phyloP scores from a whole-genome alignment of 2,888 invertebrate genomes.

The Nemotelus pantherinus region DNA sequence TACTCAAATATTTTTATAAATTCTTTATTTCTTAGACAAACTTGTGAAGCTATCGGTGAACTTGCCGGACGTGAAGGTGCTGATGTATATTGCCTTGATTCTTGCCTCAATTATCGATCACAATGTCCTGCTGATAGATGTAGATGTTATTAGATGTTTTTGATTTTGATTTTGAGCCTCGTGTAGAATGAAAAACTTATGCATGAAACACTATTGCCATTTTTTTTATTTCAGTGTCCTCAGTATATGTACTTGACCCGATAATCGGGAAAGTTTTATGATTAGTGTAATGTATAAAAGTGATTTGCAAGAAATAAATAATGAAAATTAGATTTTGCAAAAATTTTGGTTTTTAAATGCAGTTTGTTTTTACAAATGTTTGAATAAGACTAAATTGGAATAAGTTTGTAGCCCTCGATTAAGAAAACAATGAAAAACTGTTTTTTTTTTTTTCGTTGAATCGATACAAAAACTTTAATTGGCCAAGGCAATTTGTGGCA shows the following conservation, averaged over 20 bases:
- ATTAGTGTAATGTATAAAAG: constrained; percentile 35
- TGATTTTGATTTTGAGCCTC: constrained; percentile 28
- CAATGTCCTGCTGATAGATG: constrained; percentile 78
- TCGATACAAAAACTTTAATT: no score
- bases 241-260: background rate
- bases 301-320: constrained; percentile 26
- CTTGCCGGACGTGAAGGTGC: constrained; percentile 77
- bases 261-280: background rate
- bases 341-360: background rate
- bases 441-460: no score
- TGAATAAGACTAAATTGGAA: no score
- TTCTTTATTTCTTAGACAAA: constrained; percentile 69
- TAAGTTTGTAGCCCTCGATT: no score
- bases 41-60: constrained; percentile 85
- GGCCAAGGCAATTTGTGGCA: no score
- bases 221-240: constrained; percentile 33
- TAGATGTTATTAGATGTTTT: constrained; percentile 69
- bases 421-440: no score
- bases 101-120: constrained; percentile 82
- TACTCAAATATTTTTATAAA: background rate
- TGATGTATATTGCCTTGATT: constrained; percentile 86
- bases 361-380: no score
- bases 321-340: constrained; percentile 30
- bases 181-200: constrained; percentile 1
- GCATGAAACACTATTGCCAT: constrained; percentile 29